These are phyloP conservation scores for Rhyacophila brunnea DNA, from an alignment of 1,140 invertebrate species.

Conservation along the genomic window DNA sequence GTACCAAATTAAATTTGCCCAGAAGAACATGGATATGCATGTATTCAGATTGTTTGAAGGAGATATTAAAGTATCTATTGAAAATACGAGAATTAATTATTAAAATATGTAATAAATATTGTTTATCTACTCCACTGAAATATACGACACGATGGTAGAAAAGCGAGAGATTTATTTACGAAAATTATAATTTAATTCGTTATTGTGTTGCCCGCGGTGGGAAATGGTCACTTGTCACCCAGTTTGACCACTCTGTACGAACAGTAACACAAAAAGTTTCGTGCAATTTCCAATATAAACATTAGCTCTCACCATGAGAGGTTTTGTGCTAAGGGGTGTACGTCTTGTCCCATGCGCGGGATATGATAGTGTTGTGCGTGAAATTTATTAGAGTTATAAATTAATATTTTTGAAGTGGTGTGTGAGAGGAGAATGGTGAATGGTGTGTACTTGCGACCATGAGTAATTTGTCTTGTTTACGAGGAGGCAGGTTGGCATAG, in stretches of 20 bases:
- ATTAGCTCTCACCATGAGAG: too few species aligned
- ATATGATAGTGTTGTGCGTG: conserved; percentile 5
- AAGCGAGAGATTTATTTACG: conserved; percentile 18
- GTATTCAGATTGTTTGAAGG: too few species aligned
- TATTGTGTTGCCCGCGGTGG: conserved; percentile 15
- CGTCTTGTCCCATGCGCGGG: conserved; percentile 13
- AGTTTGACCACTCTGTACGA: conserved; percentile 13
- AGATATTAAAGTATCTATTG: too few species aligned
- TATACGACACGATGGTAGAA: neutral
- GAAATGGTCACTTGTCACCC: conserved; percentile 24
- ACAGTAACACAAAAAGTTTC: conserved; percentile 5
- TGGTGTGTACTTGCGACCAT: conserved; percentile 13
- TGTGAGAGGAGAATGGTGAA: conserved; percentile 14
- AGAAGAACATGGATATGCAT: too few species aligned
- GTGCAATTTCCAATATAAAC: neutral
- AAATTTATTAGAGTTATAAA: conserved; percentile 27
- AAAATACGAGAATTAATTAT: too few species aligned
- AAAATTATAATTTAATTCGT: conserved; percentile 30
- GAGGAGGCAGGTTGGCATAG: conserved; percentile 1
- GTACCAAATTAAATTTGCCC: too few species aligned
- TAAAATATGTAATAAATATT: too few species aligned
- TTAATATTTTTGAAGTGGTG: conserved; percentile 22
- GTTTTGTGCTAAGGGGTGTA: neutral
- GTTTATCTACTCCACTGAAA: too few species aligned
- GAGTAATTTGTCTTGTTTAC: conserved; percentile 32